Conservation (phyloP, 2,797 vertebrate species). For the Picus viridis region DNA sequence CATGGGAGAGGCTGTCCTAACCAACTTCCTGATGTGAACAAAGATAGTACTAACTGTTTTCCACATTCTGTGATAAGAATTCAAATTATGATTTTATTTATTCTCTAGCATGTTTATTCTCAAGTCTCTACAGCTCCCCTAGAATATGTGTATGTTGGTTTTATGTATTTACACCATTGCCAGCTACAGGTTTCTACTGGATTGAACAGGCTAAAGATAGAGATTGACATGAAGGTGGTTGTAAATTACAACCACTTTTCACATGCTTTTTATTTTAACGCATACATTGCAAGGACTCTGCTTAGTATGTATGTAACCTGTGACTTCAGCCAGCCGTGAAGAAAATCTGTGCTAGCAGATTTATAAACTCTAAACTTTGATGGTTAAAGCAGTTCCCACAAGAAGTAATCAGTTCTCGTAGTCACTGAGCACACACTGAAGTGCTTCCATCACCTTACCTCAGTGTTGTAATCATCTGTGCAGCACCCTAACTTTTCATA, state of each 20-base stretch:
- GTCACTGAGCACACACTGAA: background rate
- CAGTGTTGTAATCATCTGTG: background rate
- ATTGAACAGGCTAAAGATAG: background rate
- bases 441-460: background rate
- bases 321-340: background rate
- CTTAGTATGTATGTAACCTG: background rate
- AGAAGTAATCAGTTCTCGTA: background rate
- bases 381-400: background rate
- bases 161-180: background rate
- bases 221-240: background rate
- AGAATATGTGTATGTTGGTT: background rate
- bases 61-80: background rate
- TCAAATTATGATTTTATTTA: background rate
- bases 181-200: background rate
- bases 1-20: background rate
- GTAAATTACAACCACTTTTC: background rate
- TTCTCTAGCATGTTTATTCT: background rate
- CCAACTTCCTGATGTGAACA: background rate
- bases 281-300: background rate
- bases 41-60: conserved; percentile 19
- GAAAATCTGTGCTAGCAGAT: background rate
- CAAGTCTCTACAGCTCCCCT: background rate
- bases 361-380: background rate
- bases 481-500: background rate
- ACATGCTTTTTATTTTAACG: background rate